A percentile compares a stretch with the other conserved stretches of the same genome.
These are phyloP conservation scores for Sebastes flavidus DNA, from an alignment of 2,797 vertebrate genomes.

Conservation along the genomic window DNA sequence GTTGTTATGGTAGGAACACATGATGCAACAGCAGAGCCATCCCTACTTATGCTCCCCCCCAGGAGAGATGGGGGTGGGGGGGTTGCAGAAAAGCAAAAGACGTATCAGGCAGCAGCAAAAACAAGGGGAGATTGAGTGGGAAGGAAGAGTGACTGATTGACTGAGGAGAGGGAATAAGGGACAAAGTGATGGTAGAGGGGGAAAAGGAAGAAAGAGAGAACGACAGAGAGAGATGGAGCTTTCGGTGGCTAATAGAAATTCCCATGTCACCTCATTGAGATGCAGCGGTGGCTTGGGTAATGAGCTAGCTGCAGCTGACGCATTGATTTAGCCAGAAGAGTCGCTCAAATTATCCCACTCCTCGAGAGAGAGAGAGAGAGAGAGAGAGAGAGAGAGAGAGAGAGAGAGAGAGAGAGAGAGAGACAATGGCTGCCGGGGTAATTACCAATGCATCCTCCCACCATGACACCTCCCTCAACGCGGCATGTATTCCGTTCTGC, in stretches of 20 bases:
- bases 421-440: conserved; percentile 62
- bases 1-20: conserved; percentile 32
- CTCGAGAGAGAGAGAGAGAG: conserved; percentile 62
- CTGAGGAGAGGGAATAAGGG: conserved; percentile 5
- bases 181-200: conserved; percentile 27
- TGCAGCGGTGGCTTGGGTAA: conserved; percentile 71
- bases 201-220: neutral
- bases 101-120: conserved; percentile 38
- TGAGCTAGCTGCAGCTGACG: conserved; percentile 76
- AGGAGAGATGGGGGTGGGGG: conserved; percentile 13
- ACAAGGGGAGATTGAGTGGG: conserved; percentile 12
- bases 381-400: conserved; percentile 56
- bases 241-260: conserved; percentile 69
- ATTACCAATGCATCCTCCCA: conserved; percentile 58
- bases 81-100: conserved; percentile 18
- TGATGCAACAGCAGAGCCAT: conserved; percentile 68
- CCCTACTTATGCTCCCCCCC: conserved; percentile 32
- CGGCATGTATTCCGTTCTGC: conserved; percentile 26
- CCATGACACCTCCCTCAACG: conserved; percentile 35
- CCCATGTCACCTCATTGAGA: conserved; percentile 69
- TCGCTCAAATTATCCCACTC: conserved; percentile 75
- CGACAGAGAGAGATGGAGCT: conserved; percentile 19
- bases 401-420: conserved; percentile 68
- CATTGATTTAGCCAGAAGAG: conserved; percentile 80
- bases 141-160: conserved; percentile 47